phyloP scores from a whole-genome alignment of 2,113 vertebrate genomes.

The Nymphicus hollandicus region DNA sequence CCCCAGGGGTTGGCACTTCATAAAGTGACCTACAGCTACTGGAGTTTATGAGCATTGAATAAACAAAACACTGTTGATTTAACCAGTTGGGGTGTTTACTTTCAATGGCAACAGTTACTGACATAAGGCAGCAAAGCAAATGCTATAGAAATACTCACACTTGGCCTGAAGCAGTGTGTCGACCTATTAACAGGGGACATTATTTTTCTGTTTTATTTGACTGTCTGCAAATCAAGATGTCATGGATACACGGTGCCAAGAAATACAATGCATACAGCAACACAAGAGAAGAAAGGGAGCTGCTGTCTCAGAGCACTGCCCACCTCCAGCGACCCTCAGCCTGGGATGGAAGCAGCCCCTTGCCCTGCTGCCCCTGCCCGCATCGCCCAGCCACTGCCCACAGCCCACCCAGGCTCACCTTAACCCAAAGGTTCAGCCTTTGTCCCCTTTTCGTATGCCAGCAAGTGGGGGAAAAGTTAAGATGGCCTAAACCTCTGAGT shows the following conservation, averaged over 20 bases:
- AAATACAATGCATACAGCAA: neutral
- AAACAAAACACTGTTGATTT: conserved; percentile 64
- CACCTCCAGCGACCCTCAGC: neutral
- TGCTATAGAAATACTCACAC: conserved; percentile 40
- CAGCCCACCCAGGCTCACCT: neutral
- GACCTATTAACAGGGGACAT: conserved; percentile 27
- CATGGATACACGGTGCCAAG: conserved; percentile 15
- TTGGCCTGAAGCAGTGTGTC: conserved; percentile 44
- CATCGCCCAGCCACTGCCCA: neutral
- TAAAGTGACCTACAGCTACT: conserved; percentile 67
- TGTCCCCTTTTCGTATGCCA: neutral
- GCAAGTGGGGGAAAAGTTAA: neutral
- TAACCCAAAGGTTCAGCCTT: neutral
- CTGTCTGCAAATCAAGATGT: conserved; percentile 31
- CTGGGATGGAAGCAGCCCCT: neutral
- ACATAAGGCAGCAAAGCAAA: conserved; percentile 25
- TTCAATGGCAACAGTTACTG: conserved; percentile 65
- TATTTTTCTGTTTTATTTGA: conserved; percentile 58
- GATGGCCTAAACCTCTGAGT: fast-evolving
- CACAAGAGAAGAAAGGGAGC: conserved; percentile 7
- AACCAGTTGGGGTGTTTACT: conserved; percentile 64
- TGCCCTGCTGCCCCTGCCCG: fast-evolving
- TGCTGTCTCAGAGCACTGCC: neutral
- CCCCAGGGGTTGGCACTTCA: conserved; percentile 61
- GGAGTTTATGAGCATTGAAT: conserved; percentile 70